Evolutionary conservation across 2,797 vertebrate species (phyloP).

Genomic region (Enteromius unitaeniatus): DNA sequence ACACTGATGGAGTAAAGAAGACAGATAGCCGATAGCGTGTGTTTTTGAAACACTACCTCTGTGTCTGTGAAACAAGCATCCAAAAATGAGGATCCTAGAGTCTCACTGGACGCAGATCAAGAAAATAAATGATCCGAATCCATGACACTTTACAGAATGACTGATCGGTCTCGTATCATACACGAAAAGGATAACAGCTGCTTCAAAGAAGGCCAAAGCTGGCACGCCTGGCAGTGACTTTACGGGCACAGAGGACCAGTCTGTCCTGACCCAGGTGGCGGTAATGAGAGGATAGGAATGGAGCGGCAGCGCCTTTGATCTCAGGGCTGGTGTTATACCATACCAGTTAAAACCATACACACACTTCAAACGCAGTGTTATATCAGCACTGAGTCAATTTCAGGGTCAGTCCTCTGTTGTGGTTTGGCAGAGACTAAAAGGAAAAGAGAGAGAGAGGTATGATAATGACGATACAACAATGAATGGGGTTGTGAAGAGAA

Average conservation of each 20-base stretch:
- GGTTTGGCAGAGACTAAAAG: slow-evolving; percentile 51
- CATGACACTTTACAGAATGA: slow-evolving; percentile 10
- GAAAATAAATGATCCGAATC: neutral
- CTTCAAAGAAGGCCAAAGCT: neutral
- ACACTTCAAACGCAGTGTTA: slow-evolving; percentile 38
- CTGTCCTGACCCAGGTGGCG: slow-evolving; percentile 31
- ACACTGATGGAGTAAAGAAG: neutral
- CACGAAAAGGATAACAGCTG: slow-evolving; percentile 14
- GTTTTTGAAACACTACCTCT: slow-evolving; percentile 42
- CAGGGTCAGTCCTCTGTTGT: slow-evolving; percentile 56
- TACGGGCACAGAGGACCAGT: slow-evolving; percentile 21
- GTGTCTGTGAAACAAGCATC: slow-evolving; percentile 10
- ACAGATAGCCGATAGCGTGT: slow-evolving; percentile 31
- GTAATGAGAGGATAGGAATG: slow-evolving; percentile 48
- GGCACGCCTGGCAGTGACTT: slow-evolving; percentile 32
- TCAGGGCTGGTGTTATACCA: slow-evolving; percentile 46
- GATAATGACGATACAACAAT: slow-evolving; percentile 52
- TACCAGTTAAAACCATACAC: slow-evolving; percentile 47
- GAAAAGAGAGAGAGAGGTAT: slow-evolving; percentile 32
- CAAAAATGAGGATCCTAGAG: neutral
- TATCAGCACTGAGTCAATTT: slow-evolving; percentile 42
- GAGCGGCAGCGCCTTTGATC: slow-evolving; percentile 45
- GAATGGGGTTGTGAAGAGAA: slow-evolving; percentile 52
- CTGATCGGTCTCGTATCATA: neutral
- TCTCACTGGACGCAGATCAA: slow-evolving; percentile 4